Conservation (phyloP, 2,888 invertebrate genomes). For the Cremastinae sp. region DNA sequence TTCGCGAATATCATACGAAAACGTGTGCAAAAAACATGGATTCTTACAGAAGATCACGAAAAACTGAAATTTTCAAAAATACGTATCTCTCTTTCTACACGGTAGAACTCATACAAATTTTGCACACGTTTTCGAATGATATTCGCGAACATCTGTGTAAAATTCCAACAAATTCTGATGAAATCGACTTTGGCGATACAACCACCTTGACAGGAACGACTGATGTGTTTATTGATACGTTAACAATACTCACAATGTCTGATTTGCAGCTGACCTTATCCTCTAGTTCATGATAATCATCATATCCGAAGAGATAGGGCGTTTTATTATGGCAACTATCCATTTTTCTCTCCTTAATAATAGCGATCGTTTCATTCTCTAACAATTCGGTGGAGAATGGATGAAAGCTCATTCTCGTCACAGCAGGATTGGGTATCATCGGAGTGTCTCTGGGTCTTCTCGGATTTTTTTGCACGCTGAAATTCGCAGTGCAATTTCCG, state of each 20-base stretch:
- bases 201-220: too few species aligned
- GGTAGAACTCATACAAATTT: too few species aligned
- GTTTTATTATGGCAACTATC: conserved; percentile 48
- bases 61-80: too few species aligned
- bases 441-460: background rate
- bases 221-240: too few species aligned
- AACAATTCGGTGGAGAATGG: background rate
- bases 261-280: background rate
- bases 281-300: background rate
- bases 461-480: background rate
- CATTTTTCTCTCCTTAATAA: conserved; percentile 49
- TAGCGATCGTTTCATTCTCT: conserved; percentile 37
- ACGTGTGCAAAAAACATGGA: too few species aligned
- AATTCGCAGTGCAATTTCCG: conserved; percentile 38
- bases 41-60: too few species aligned
- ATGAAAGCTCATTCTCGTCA: background rate
- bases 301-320: conserved; percentile 44
- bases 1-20: too few species aligned
- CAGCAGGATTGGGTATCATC: background rate
- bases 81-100: too few species aligned
- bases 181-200: too few species aligned
- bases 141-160: too few species aligned
- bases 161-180: too few species aligned
- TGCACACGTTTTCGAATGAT: too few species aligned
- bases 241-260: conserved; percentile 26